Evolutionary conservation across 2,888 invertebrate genomes (phyloP), one percentile per base, ranked within the genome.

Genomic region (Capitulum mitella): DNA sequence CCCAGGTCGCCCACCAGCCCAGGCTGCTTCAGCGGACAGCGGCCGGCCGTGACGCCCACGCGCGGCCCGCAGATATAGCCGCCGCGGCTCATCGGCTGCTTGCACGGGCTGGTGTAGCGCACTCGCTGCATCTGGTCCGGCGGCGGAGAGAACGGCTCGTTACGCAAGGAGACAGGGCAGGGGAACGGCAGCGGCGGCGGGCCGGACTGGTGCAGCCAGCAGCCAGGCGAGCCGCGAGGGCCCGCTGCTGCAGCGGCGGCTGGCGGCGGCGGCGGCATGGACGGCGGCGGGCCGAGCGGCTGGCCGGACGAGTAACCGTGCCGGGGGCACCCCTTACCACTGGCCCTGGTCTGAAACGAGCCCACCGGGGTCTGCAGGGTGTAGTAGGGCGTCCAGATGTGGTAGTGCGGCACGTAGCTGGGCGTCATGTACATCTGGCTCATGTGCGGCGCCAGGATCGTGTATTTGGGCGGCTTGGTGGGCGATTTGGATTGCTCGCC

Each of bases 361-460:
- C 77, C 77, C 6, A 26, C 29, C 77, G 48, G 37, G 26, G 77
- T 51, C 51, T 77, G 77, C 77, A 77, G 48, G 12, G 77, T 54
- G 51, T 77, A 54, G 22, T 77, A 54, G 26, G 48, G 77, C 29
- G 54, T 48, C 51, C 54, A 77, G 77, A 48, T 77, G 48, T 48
- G 75, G 40, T 37, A 76, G 58, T 74, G 78, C 75, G 51, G 75
- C 76, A 76, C 76, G 54, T 3, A 58, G 78, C 75, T 78, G 75
- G 75, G 78, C 75, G 54, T 78, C 74, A 74, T 54, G 78, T 29
- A 76, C 75, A 54, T 78, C 43, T 26, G 78, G 37, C 40, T 74
- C 46, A 58, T 70, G 51, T 54, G 54, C 48, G 48, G 78, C 19
- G 78, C 78, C 58, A 58, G 46, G 43, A 46, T 76, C n/a, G 75